phyloP scores from a whole-genome alignment of 2,113 vertebrate genomes.

The Macrotus californicus region DNA sequence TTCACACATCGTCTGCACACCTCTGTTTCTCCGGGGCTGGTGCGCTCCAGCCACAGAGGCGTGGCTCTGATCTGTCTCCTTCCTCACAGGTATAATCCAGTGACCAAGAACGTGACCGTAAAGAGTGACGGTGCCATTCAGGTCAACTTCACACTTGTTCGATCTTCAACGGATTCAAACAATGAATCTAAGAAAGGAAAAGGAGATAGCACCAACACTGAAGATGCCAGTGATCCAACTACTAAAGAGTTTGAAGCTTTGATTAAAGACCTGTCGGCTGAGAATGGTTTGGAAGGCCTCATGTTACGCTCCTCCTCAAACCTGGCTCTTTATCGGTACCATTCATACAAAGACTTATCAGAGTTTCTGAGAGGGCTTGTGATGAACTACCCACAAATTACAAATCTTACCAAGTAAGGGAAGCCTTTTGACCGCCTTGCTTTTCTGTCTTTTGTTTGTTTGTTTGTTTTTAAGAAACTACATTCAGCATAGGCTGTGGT shows the following conservation, averaged over 20 bases:
- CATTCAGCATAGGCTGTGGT: not conserved
- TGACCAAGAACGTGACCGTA: slow-evolving; percentile 85
- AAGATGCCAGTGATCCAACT: slow-evolving; percentile 79
- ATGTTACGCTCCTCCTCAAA: slow-evolving; percentile 83
- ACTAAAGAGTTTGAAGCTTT: slow-evolving; percentile 88
- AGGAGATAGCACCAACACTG: slow-evolving; percentile 49
- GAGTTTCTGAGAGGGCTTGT: slow-evolving; percentile 87
- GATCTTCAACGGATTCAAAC: slow-evolving; percentile 76
- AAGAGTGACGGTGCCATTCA: slow-evolving; percentile 80
- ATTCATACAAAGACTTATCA: slow-evolving; percentile 86
- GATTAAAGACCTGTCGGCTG: slow-evolving; percentile 91
- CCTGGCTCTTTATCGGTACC: slow-evolving; percentile 87
- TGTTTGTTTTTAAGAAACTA: not conserved
- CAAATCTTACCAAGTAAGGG: slow-evolving; percentile 83
- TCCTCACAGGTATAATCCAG: slow-evolving; percentile 84
- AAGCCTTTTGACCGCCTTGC: not conserved
- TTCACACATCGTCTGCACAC: not conserved
- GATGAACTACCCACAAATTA: slow-evolving; percentile 93
- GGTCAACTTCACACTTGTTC: slow-evolving; percentile 91
- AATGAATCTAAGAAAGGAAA: slow-evolving; percentile 75
- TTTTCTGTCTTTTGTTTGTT: not conserved
- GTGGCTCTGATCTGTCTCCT: slow-evolving; percentile 9
- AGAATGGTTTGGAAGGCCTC: slow-evolving; percentile 88
- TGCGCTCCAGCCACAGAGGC: not conserved
- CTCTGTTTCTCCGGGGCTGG: not conserved